Evolutionary conservation across 2,797 vertebrate species (phyloP), one percentile per base, ranked within the genome.

Genomic region (Typhlichthys subterraneus): DNA sequence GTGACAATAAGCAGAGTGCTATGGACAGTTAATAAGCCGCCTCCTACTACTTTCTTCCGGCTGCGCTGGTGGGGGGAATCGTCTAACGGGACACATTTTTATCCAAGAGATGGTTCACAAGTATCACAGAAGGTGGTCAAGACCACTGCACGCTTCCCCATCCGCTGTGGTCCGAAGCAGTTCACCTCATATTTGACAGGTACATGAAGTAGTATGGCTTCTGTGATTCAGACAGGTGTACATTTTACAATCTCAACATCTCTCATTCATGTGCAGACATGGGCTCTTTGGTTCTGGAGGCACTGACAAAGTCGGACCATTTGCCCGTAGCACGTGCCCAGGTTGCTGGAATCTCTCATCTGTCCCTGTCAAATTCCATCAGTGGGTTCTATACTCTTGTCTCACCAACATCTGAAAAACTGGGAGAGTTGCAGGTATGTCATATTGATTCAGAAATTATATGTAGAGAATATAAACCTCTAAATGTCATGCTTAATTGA

Each of bases 11-110:
- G 90, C 83, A 90, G 92, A 42, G 49, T 96, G 4, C 10, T 94
- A 1, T 99, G 97, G 97, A 94, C 88, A 0, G 80, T 90, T 38
- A 71, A 90, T 45, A 95, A 92, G 49, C 94, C 94, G 17, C 92
- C 93, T 0, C n/a, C 85, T 17, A 68, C 79, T 33, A 80, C 91
- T 1, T 85, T 93, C 3, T 81, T 98, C 59, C 89, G 95, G 73
- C 81, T 98, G 65, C 93, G 95, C 12, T 98, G 97, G 96, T 98
- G 97, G 97, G 97, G 97, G 2, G 97, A 99, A 75, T 95, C 93
- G 0, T 92, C 94, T 2, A 80, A 89, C 0, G 97, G 97, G 12
- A 98, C 96, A 0, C 59, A 94, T 47, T 95, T 99, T 66, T 89
- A 88, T 49, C 96, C 95, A 1, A 86, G 85, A 67, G 93, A 95